Conservation (phyloP, 2,797 vertebrate species). For the Epinephelus malabaricus region DNA sequence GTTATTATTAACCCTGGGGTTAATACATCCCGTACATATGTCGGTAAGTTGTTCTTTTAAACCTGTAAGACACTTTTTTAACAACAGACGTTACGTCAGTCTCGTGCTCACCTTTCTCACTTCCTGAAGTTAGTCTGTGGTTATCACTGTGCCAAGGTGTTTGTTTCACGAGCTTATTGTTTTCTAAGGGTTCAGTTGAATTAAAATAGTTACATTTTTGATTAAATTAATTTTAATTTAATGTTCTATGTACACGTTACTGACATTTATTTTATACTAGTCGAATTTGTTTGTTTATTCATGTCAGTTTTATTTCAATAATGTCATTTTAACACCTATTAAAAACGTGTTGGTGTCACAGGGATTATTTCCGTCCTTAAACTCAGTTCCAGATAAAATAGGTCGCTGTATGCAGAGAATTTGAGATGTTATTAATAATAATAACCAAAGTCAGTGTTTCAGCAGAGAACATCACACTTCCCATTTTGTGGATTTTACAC, state of each 20-base stretch:
- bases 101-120: conserved; percentile 29
- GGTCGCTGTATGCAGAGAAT: background rate
- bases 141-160: background rate
- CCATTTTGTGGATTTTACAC: background rate
- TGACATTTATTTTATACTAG: background rate
- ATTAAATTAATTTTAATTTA: too few species aligned
- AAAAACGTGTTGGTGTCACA: background rate
- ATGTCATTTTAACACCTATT: background rate
- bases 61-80: background rate
- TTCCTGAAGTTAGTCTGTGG: conserved; percentile 35
- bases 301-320: background rate
- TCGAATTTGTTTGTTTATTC: background rate
- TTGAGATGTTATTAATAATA: background rate
- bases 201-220: too few species aligned
- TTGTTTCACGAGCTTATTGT: too few species aligned
- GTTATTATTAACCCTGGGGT: conserved; percentile 2
- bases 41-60: conserved; percentile 52
- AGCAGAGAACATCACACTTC: background rate
- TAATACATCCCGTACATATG: background rate
- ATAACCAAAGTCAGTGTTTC: background rate
- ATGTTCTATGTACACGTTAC: background rate
- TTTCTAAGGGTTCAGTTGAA: accelerated
- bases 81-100: background rate
- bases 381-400: background rate
- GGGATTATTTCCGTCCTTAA: too few species aligned